These are phyloP conservation scores for Myotis vivesi DNA, from an alignment of 2,797 vertebrate genomes.

Conservation along the genomic window DNA sequence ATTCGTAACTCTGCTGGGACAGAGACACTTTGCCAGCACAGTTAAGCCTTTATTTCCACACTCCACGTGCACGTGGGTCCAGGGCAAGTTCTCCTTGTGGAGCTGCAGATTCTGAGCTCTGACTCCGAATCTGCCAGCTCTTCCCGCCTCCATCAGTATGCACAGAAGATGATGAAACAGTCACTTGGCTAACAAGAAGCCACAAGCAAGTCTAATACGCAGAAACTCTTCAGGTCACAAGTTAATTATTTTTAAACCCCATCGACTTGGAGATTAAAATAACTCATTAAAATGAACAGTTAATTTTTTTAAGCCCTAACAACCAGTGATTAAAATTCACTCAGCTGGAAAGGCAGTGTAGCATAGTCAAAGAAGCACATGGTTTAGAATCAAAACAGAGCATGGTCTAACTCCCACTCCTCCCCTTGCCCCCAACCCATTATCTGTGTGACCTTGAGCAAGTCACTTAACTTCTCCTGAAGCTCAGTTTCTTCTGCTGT, in stretches of 20 bases:
- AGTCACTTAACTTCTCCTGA: not conserved
- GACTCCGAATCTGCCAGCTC: not conserved
- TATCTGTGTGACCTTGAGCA: not conserved
- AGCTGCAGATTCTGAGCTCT: not conserved
- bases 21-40: not conserved
- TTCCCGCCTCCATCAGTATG: accelerated
- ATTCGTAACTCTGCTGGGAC: not conserved
- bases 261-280: not conserved
- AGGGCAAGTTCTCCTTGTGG: not conserved
- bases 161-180: not conserved
- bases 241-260: not conserved
- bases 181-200: not conserved
- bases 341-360: not conserved
- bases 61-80: not conserved
- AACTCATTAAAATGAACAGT: not conserved
- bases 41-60: not conserved
- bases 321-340: constrained; percentile 41
- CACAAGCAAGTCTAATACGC: not conserved
- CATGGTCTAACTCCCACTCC: not conserved
- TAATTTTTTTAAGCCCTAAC: constrained; percentile 10
- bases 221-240: not conserved
- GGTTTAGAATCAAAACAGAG: not conserved
- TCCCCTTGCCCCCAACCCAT: not conserved
- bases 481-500: not conserved
- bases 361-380: not conserved